These are phyloP conservation scores for Junonia oenone DNA, from an alignment of 2,888 invertebrate genomes.

Conservation along the genomic window DNA sequence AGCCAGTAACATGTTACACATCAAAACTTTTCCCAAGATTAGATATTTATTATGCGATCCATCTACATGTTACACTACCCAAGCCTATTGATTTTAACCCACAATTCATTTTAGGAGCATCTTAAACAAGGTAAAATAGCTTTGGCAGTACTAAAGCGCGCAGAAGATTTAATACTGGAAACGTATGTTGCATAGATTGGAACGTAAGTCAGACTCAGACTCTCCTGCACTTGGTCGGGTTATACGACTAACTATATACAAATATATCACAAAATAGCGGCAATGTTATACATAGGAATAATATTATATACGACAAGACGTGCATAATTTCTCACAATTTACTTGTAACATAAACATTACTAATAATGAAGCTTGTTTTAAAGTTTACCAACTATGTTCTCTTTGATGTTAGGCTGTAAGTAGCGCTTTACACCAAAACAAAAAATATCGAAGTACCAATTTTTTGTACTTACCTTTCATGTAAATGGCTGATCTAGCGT, in stretches of 20 bases:
- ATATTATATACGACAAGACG: constrained; percentile 46
- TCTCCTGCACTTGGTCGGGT: constrained; percentile 55
- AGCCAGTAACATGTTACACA: not conserved
- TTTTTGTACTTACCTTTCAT: constrained; percentile 79
- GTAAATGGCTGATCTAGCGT: constrained; percentile 74
- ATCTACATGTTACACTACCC: not conserved
- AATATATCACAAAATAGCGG: constrained; percentile 69
- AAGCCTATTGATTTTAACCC: constrained; percentile 22
- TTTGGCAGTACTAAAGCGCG: constrained; percentile 5
- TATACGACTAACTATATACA: constrained; percentile 50
- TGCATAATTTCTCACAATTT: constrained; percentile 40
- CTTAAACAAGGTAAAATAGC: constrained; percentile 8
- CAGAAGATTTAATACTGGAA: constrained; percentile 9
- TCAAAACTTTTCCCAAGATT: not conserved
- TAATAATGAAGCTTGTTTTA: constrained; percentile 21
- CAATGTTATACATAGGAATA: constrained; percentile 62
- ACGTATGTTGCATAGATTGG: constrained; percentile 42
- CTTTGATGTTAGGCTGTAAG: constrained; percentile 40
- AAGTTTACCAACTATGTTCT: constrained; percentile 20
- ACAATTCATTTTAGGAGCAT: constrained; percentile 10
- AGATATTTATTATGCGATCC: not conserved
- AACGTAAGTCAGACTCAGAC: constrained; percentile 47
- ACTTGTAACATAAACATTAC: constrained; percentile 38
- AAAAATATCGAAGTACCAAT: constrained; percentile 66
- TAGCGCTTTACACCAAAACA: constrained; percentile 45